Conservation (phyloP, 2,888 invertebrate species). For the Muscina levida region DNA sequence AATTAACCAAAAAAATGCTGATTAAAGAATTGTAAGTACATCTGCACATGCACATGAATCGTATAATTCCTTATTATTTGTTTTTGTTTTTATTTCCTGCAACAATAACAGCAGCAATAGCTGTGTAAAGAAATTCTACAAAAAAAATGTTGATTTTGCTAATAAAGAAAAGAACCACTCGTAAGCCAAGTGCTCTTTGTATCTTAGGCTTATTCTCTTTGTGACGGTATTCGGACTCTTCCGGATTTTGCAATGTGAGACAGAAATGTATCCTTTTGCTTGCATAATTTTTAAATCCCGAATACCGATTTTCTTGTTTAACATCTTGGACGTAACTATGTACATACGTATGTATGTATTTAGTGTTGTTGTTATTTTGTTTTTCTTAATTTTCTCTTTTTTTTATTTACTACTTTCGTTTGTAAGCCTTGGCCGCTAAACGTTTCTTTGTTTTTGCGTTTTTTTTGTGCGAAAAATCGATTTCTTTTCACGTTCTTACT, state of each 20-base stretch:
- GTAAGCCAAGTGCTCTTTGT: too few species aligned
- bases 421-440: conserved; percentile 1
- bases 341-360: conserved; percentile 6
- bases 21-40: conserved; percentile 76
- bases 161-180: background rate
- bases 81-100: background rate
- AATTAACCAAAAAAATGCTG: conserved; percentile 71
- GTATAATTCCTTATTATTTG: conserved; percentile 3
- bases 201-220: too few species aligned
- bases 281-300: conserved; percentile 19
- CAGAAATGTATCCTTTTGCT: conserved; percentile 22
- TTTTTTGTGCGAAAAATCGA: conserved; percentile 15
- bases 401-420: too few species aligned
- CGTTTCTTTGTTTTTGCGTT: background rate
- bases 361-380: conserved; percentile 20
- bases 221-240: too few species aligned
- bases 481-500: background rate
- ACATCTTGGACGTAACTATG: too few species aligned
- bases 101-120: too few species aligned
- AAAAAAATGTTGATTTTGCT: background rate
- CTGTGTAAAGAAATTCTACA: too few species aligned
- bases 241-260: too few species aligned
- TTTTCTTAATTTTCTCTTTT: too few species aligned
- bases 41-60: too few species aligned
- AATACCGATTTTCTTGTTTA: background rate